Evolutionary conservation across 30 jellyfish, hydroid and myxozoan genomes (phyloP).

Genomic region (Aurelia coerulea): DNA sequence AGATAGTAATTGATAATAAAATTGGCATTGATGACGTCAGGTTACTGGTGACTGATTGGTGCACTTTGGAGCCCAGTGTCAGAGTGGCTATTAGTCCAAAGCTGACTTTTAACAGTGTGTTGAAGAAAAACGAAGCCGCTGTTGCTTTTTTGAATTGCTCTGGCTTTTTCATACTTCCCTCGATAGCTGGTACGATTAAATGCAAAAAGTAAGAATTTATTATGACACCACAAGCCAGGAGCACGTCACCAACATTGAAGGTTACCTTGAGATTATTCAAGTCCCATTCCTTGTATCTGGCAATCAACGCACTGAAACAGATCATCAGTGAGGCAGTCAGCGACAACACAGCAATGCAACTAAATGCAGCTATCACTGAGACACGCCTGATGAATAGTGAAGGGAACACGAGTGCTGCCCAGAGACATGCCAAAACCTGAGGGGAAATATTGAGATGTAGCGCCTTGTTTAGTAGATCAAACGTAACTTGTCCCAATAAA

Average conservation of each 20-base stretch:
- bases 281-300: conserved; percentile 41
- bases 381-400: conserved; percentile 61
- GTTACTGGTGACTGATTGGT: conserved; percentile 59
- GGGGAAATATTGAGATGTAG: background rate
- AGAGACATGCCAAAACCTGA: conserved; percentile 31
- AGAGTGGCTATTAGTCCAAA: conserved; percentile 54
- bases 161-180: conserved; percentile 81
- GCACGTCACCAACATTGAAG: conserved; percentile 18
- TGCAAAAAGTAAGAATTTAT: conserved; percentile 56
- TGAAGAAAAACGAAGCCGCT: conserved; percentile 19
- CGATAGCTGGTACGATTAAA: conserved; percentile 72
- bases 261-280: conserved; percentile 4
- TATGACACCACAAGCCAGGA: conserved; percentile 75
- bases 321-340: conserved; percentile 6
- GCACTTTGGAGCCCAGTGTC: conserved; percentile 40
- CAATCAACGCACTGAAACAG: conserved; percentile 15
- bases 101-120: conserved; percentile 35
- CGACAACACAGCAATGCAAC: conserved; percentile 51
- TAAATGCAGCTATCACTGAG: conserved; percentile 72
- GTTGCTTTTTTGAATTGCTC: conserved; percentile 15
- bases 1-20: conserved; percentile 12
- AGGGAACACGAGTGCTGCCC: conserved; percentile 69
- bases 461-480: conserved; percentile 29
- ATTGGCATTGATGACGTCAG: conserved; percentile 8
- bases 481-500: conserved; percentile 66